Evolutionary conservation across 2,888 invertebrate genomes (phyloP), one percentile per base, ranked within the genome.

Genomic region (Chrysolina americana): DNA sequence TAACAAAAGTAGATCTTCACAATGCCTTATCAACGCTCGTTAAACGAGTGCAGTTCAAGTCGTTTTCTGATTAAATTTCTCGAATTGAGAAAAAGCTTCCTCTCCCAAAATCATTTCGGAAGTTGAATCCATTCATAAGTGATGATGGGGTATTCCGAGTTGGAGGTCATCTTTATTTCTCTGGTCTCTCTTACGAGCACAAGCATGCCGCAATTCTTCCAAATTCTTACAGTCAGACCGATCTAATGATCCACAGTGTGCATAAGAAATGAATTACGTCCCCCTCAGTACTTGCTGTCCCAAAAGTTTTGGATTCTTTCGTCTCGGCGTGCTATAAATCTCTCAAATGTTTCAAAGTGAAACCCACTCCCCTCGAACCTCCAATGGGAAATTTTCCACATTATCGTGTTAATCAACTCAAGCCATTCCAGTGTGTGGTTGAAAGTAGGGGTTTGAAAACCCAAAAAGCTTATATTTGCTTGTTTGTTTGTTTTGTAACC

Each of bases 301-400:
- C 17, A 23, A n/a, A n/a, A n/a, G n/a, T n/a, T n/a, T n/a, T n/a
- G n/a, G n/a, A n/a, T n/a, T n/a, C n/a, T n/a, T n/a, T n/a, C n/a
- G n/a, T n/a, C n/a, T 23, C 13, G 28, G 23, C 62, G 62, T 28
- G 5, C 28, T 1, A 62, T 62, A 9, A 19, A 41, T 41, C 41
- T 5, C 41, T 53, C 77, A 74, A 17, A 48, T 72, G 74, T 53
- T 68, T 69, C 13, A 79, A 81, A 19, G 71, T 79, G 1, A 48
- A 41, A 21, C 48, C 17, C 11, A 48, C 48, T 11, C 68, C 23
- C 47, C 74, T 21, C 17, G 82, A 82, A 66, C 28, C 80, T 4
- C 48, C 48, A 5, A 84, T 85, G 83, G 82, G 81, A 19, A 71
- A 82, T 71, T 70, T 84, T 28, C 84, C 83, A 3, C 19, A 23